Conservation (phyloP, 2,113 vertebrate genomes). For the cat (Felis catus) region F.catus_Fca126_mat1.0 CM031417.1:31697001-31697500, state of each 20-base stretch:
- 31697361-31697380: not conserved
- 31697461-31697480: not conserved
- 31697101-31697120: not conserved
- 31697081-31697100: not conserved
- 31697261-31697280: not conserved
- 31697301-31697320: not conserved
- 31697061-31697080: not conserved
- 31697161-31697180: not conserved
- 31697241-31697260: not conserved
- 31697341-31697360: not conserved
- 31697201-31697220: not conserved
- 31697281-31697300: not conserved
- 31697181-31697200: not conserved
- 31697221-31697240: not conserved
- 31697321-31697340: not conserved
- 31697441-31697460: not conserved
- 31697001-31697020: conserved; percentile 60
- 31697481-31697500: not conserved
- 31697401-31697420: not conserved
- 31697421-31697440: not conserved
- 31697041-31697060: not conserved
- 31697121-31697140: not conserved
- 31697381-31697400: not conserved
- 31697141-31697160: not conserved
- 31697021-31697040: not conserved